These are phyloP conservation scores for Microctenopoma steveboyesi DNA, from an alignment of 2,797 vertebrate species.

Conservation along the genomic window DNA sequence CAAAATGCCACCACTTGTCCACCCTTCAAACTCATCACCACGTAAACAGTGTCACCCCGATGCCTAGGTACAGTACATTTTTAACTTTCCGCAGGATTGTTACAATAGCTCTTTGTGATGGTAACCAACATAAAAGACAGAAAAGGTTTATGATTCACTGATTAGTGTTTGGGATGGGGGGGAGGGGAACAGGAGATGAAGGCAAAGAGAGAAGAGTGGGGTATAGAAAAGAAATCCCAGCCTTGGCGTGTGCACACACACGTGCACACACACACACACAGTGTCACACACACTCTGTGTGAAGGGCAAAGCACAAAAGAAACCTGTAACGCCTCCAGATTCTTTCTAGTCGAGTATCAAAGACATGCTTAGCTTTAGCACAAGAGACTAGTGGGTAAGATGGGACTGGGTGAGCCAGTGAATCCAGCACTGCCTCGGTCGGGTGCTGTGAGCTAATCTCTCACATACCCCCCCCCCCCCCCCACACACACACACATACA, in stretches of 20 bases:
- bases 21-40: conserved; percentile 37
- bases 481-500: too few species aligned
- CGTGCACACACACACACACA: conserved; percentile 33
- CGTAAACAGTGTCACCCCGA: conserved; percentile 59
- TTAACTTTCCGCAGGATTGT: conserved; percentile 30
- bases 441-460: conserved; percentile 83
- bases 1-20: conserved; percentile 48
- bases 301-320: conserved; percentile 81
- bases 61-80: conserved; percentile 15
- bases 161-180: conserved; percentile 65
- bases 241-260: conserved; percentile 61
- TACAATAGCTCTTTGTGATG: conserved; percentile 26
- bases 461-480: conserved; percentile 67
- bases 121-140: conserved; percentile 19
- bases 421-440: conserved; percentile 73
- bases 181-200: conserved; percentile 67
- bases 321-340: conserved; percentile 87
- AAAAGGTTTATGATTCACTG: conserved; percentile 72
- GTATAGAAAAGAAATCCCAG: conserved; percentile 79
- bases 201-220: conserved; percentile 51
- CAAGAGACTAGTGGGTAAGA: conserved; percentile 82
- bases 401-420: conserved; percentile 74
- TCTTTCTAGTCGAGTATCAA: conserved; percentile 85
- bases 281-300: conserved; percentile 50
- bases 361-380: conserved; percentile 84